phyloP scores from a whole-genome alignment of 1,140 invertebrate genomes.

The Drosophila ercepeae region DNA sequence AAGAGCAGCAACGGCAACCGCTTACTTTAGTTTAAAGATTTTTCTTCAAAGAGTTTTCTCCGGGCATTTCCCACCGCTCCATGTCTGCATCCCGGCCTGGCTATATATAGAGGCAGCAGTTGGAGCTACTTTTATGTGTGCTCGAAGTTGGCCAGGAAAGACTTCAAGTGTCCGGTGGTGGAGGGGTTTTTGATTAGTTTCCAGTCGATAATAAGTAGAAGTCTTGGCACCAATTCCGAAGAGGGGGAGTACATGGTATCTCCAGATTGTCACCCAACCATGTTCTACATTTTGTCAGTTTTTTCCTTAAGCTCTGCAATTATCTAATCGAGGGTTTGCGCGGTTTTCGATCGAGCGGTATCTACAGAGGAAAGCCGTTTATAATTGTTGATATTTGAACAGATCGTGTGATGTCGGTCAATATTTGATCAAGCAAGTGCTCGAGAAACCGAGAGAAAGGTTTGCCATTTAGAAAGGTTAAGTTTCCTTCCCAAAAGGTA shows the following conservation, averaged over 20 bases:
- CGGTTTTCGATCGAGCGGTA: conserved; percentile 63
- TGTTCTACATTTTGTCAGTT: conserved; percentile 31
- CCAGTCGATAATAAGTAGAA: conserved; percentile 1
- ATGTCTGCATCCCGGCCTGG: conserved; percentile 37
- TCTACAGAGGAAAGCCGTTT: conserved; percentile 67
- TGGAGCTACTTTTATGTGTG: conserved; percentile 3
- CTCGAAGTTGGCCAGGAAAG: conserved; percentile 21
- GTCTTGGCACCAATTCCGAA: conserved; percentile 69
- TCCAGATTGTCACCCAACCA: conserved; percentile 24
- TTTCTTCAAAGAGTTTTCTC: conserved; percentile 69
- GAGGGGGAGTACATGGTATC: conserved; percentile 28
- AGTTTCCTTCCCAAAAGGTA: too few species aligned
- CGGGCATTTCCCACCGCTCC: conserved; percentile 58
- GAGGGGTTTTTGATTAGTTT: conserved; percentile 69
- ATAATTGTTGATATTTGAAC: conserved; percentile 26
- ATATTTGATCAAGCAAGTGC: conserved; percentile 49
- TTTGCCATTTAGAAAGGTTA: neutral
- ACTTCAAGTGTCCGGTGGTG: conserved; percentile 60
- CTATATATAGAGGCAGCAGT: conserved; percentile 67
- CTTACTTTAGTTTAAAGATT: conserved; percentile 58
- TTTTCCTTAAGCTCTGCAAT: conserved; percentile 49
- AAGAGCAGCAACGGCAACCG: conserved; percentile 37
- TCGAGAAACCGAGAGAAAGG: neutral
- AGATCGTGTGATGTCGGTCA: conserved; percentile 32
- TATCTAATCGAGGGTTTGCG: conserved; percentile 79